These are phyloP conservation scores for Xenops minutus DNA, from an alignment of 2,797 vertebrate species.

Conservation along the genomic window DNA sequence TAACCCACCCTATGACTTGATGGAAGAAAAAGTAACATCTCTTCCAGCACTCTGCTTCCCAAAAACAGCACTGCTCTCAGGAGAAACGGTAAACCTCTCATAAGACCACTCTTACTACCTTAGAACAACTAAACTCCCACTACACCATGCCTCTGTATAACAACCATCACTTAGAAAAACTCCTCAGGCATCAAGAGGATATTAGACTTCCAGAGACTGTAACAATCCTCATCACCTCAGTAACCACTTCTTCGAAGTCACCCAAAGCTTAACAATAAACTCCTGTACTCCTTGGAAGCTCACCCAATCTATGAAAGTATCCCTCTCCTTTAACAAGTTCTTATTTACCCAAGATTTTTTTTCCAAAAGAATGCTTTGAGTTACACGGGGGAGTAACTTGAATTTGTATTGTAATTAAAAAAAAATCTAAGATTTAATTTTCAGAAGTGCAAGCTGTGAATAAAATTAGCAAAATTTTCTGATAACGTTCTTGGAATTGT, in stretches of 20 bases:
- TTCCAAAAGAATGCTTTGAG: neutral
- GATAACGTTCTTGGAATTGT: fast-evolving
- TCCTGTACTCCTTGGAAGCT: neutral
- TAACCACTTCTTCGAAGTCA: neutral
- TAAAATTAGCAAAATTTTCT: neutral
- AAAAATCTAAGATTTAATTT: neutral
- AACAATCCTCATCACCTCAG: neutral
- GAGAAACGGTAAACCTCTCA: fast-evolving
- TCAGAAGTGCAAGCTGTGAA: neutral
- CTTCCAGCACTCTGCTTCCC: neutral
- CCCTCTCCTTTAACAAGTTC: neutral
- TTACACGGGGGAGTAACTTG: neutral
- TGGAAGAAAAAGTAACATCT: neutral
- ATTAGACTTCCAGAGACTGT: neutral
- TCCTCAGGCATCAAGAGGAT: fast-evolving
- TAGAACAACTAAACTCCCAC: neutral
- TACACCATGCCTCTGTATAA: neutral
- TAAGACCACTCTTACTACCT: neutral
- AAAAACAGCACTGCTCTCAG: neutral
- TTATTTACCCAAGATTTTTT: neutral
- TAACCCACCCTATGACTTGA: neutral
- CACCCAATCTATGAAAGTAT: neutral
- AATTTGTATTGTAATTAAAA: neutral
- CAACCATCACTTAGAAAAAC: neutral
- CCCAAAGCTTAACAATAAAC: neutral